These are phyloP conservation scores for Nipponia nippon DNA, from an alignment of 2,113 vertebrate genomes.

Conservation along the genomic window DNA sequence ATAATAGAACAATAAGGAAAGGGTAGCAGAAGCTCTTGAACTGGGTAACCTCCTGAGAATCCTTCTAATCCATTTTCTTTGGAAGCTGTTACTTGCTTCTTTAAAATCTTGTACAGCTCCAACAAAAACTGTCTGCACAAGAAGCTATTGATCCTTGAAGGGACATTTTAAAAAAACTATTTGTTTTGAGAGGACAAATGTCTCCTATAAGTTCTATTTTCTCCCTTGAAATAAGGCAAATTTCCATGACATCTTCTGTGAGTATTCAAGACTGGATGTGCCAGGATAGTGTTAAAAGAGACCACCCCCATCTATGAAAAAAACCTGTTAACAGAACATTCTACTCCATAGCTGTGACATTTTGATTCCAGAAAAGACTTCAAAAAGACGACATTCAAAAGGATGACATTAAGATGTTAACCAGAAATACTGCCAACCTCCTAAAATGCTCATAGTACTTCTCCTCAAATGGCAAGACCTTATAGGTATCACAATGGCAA, in stretches of 20 bases:
- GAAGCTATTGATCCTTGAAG: background rate
- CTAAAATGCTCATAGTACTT: background rate
- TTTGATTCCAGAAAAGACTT: background rate
- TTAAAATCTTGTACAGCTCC: background rate
- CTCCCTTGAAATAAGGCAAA: background rate
- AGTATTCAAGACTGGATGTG: background rate
- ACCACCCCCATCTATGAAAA: background rate
- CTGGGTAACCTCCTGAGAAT: background rate
- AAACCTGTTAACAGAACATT: background rate
- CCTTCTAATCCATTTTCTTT: background rate
- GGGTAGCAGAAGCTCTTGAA: background rate
- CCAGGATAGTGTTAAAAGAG: background rate
- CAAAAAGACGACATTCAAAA: background rate
- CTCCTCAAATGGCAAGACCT: background rate
- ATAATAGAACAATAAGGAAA: background rate
- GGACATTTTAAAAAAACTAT: background rate
- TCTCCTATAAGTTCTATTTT: background rate
- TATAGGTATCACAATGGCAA: background rate
- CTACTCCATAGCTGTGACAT: background rate
- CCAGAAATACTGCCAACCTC: background rate
- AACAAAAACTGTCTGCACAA: background rate
- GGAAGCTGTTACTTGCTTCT: background rate
- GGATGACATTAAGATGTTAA: background rate
- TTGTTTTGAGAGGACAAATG: background rate
- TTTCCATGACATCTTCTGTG: background rate